A percentile compares a stretch with the other conserved stretches of the same genome.
These are phyloP conservation scores for Cheilosia vulpina DNA, from an alignment of 2,888 invertebrate genomes.

Conservation along the genomic window DNA sequence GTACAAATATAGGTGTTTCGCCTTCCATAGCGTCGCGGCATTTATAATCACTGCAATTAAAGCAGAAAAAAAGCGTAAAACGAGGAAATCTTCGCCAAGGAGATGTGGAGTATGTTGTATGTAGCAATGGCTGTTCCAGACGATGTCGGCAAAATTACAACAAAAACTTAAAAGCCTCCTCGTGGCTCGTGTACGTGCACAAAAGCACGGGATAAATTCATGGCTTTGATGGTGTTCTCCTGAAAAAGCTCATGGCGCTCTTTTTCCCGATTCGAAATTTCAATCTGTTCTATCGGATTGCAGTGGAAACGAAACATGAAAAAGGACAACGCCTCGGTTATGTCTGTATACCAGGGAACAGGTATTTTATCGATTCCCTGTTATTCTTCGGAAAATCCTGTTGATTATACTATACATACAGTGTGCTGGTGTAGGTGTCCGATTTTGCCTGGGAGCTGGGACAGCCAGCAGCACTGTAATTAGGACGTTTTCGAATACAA, in stretches of 20 bases:
- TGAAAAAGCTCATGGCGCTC: slow-evolving; percentile 21
- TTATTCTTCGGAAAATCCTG: slow-evolving; percentile 52
- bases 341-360: slow-evolving; percentile 61
- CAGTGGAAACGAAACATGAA: slow-evolving; percentile 64
- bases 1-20: not conserved
- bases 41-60: slow-evolving; percentile 73
- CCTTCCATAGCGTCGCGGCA: slow-evolving; percentile 58
- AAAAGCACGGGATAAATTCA: slow-evolving; percentile 14
- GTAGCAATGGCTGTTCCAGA: slow-evolving; percentile 32
- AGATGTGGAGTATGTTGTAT: not conserved
- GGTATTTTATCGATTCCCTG: slow-evolving; percentile 61
- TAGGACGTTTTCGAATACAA: slow-evolving; percentile 66
- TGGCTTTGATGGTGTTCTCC: not conserved
- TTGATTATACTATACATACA: slow-evolving; percentile 44
- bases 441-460: slow-evolving; percentile 1
- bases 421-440: slow-evolving; percentile 10
- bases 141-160: slow-evolving; percentile 64
- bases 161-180: slow-evolving; percentile 13
- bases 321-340: slow-evolving; percentile 74
- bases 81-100: slow-evolving; percentile 1
- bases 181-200: not conserved
- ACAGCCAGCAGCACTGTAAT: slow-evolving; percentile 39
- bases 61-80: slow-evolving; percentile 14
- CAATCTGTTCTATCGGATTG: slow-evolving; percentile 30
- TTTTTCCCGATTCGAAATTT: slow-evolving; percentile 6